Conservation (phyloP, 1,140 invertebrate species). For the Bombus pascuorum region DNA sequence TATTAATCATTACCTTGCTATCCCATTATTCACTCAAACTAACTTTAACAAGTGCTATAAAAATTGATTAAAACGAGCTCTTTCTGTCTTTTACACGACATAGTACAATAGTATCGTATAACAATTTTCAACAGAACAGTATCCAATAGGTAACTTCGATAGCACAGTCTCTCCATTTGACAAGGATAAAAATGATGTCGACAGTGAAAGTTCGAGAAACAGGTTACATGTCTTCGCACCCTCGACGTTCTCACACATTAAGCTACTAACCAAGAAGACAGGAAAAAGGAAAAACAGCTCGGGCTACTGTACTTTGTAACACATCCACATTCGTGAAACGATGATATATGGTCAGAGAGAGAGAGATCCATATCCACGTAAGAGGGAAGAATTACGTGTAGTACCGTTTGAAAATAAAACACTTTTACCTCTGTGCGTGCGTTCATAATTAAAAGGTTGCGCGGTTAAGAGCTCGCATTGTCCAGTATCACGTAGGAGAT, state of each 20-base stretch:
- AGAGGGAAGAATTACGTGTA: constrained; percentile 7
- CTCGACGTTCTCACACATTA: too few species aligned
- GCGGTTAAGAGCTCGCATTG: constrained; percentile 36
- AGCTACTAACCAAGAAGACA: background rate
- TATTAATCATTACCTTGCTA: too few species aligned
- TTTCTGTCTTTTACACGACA: too few species aligned
- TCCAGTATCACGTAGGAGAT: constrained; percentile 36
- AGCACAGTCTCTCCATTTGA: too few species aligned
- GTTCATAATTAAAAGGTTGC: constrained; percentile 52
- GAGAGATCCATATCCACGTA: constrained; percentile 18
- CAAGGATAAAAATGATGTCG: background rate
- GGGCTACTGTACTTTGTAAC: background rate
- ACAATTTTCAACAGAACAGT: background rate
- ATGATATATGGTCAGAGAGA: constrained; percentile 15
- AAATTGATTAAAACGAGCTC: too few species aligned
- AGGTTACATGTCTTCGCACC: background rate
- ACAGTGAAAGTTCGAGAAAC: background rate
- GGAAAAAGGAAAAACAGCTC: background rate
- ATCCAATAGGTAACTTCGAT: background rate
- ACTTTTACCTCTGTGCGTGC: constrained; percentile 24
- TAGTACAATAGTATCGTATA: too few species aligned
- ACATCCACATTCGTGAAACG: constrained; percentile 34
- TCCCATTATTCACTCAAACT: too few species aligned
- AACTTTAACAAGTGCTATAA: too few species aligned
- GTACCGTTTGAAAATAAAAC: constrained; percentile 35